Evolutionary conservation across 2,888 invertebrate genomes (phyloP).

Genomic region (Nomada ferruginata): DNA sequence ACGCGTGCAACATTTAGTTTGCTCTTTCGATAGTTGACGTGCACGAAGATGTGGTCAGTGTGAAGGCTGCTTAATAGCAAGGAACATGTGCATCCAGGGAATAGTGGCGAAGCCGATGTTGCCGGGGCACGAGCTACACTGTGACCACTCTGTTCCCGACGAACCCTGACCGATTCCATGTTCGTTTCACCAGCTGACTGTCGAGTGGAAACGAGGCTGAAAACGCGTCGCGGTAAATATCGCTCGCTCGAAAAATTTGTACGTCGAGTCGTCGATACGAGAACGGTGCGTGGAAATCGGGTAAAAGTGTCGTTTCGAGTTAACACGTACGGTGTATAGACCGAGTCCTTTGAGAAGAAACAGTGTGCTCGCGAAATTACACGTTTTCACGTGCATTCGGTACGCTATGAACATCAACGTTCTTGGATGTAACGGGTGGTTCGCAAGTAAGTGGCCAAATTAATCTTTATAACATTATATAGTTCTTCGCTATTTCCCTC

Average conservation of each 20-base stretch:
- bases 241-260: slow-evolving; percentile 17
- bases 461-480: background rate
- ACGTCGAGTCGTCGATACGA: background rate
- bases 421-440: slow-evolving; percentile 68
- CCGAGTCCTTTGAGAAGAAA: slow-evolving; percentile 40
- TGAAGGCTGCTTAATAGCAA: slow-evolving; percentile 59
- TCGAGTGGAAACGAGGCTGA: slow-evolving; percentile 15
- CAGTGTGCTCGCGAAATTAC: slow-evolving; percentile 58
- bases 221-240: slow-evolving; percentile 30
- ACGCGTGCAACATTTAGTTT: slow-evolving; percentile 4
- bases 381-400: slow-evolving; percentile 61
- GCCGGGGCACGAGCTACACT: slow-evolving; percentile 60
- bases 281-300: background rate
- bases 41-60: slow-evolving; percentile 36
- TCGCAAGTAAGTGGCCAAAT: slow-evolving; percentile 66
- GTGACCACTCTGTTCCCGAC: slow-evolving; percentile 63
- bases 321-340: slow-evolving; percentile 52
- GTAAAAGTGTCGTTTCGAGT: slow-evolving; percentile 54
- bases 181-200: slow-evolving; percentile 44
- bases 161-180: slow-evolving; percentile 58
- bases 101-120: slow-evolving; percentile 61
- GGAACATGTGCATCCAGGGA: slow-evolving; percentile 65
- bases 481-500: slow-evolving; percentile 10
- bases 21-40: slow-evolving; percentile 13
- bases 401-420: slow-evolving; percentile 72